Percentiles rank a stretch among this genome's conserved stretches.
These are phyloP conservation scores for Lepilemur ruficaudatus DNA, from an alignment of 2,797 vertebrate genomes.

Conservation along the genomic window DNA sequence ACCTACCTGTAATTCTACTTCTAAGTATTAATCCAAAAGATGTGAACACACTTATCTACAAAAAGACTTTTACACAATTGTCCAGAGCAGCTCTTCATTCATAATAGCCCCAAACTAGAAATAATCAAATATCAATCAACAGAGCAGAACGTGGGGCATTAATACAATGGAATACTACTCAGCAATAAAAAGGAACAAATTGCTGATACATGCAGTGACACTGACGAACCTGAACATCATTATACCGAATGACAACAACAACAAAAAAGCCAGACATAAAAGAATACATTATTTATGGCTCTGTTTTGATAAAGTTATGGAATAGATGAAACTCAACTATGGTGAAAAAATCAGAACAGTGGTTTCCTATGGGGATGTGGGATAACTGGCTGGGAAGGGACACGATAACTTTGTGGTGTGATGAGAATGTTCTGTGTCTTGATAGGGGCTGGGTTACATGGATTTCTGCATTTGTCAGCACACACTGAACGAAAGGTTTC, in stretches of 20 bases:
- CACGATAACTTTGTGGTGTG: background rate
- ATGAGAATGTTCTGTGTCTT: background rate
- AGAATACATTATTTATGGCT: background rate
- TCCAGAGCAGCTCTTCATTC: background rate
- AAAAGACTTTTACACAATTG: background rate
- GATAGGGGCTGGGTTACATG: background rate
- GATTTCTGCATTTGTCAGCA: background rate
- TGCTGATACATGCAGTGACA: background rate
- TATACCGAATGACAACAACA: background rate
- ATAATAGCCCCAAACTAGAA: background rate
- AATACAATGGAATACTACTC: background rate
- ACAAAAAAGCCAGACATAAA: background rate
- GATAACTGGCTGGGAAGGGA: background rate
- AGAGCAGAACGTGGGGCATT: background rate
- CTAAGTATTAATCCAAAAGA: slow-evolving; percentile 11
- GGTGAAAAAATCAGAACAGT: background rate
- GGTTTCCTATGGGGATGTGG: too few species aligned
- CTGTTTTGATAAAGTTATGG: background rate
- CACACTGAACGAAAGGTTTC: background rate
- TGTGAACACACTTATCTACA: background rate
- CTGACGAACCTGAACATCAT: background rate
- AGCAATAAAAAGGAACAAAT: background rate
- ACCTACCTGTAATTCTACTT: background rate
- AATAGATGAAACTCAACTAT: background rate
- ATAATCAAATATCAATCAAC: background rate